phyloP scores from a whole-genome alignment of 1,140 invertebrate genomes.

The Drosophila repleta region DNA sequence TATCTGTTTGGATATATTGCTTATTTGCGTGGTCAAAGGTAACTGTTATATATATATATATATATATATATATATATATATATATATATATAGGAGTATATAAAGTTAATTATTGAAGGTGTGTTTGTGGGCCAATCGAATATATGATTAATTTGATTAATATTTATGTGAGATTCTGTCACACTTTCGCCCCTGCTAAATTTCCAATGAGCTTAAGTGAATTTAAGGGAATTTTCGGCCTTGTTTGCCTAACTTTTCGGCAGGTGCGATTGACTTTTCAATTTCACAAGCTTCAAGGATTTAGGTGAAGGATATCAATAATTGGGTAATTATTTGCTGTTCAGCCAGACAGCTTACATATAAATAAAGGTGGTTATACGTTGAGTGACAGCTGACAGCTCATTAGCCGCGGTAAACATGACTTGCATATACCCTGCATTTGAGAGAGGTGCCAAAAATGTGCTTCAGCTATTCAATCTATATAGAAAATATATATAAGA shows the following conservation, averaged over 20 bases:
- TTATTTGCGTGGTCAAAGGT: conserved; percentile 58
- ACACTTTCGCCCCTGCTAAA: neutral
- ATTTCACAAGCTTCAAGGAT: conserved; percentile 23
- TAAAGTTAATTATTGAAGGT: conserved; percentile 12
- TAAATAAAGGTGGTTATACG: too few species aligned
- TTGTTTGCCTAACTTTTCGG: too few species aligned
- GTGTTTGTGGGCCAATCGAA: conserved; percentile 16
- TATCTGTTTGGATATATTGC: conserved; percentile 47
- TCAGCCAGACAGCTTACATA: neutral
- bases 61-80: conserved; percentile 14
- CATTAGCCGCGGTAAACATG: too few species aligned
- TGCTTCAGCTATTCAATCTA: too few species aligned
- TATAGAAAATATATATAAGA: too few species aligned
- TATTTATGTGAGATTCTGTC: conserved; percentile 1
- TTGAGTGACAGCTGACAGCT: too few species aligned
- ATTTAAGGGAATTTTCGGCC: conserved; percentile 17
- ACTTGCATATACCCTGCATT: too few species aligned
- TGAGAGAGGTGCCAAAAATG: too few species aligned
- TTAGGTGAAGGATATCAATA: too few species aligned
- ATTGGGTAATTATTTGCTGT: neutral
- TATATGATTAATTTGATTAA: conserved; percentile 3
- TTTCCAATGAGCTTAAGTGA: conserved; percentile 13
- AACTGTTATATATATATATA: conserved; percentile 49
- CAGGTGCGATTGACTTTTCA: neutral
- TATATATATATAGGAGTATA: neutral